Percentiles rank a stretch among this genome's conserved stretches.
Conservation (phyloP, 2,888 invertebrate genomes). For the Caenorhabditis uteleia region DNA sequence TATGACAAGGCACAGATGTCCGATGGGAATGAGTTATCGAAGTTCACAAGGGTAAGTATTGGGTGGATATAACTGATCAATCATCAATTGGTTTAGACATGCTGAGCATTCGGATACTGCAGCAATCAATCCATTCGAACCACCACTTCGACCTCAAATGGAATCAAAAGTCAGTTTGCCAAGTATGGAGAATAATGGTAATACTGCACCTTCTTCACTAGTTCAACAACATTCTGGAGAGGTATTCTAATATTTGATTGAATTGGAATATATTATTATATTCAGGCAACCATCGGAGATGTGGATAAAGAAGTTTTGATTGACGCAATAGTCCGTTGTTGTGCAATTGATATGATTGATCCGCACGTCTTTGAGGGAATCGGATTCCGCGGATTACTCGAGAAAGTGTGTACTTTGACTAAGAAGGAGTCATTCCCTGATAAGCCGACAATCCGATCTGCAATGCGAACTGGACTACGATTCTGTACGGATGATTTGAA, state of each 20-base stretch:
- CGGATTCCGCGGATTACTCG: slow-evolving; percentile 36
- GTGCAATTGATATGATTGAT: slow-evolving; percentile 50
- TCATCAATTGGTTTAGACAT: neutral
- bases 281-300: slow-evolving; percentile 43
- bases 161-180: slow-evolving; percentile 3
- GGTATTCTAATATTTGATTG: no score
- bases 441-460: slow-evolving; percentile 30
- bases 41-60: slow-evolving; percentile 31
- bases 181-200: slow-evolving; percentile 6
- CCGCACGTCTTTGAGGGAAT: slow-evolving; percentile 44
- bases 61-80: neutral
- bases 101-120: no score
- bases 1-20: slow-evolving; percentile 67
- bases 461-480: slow-evolving; percentile 39
- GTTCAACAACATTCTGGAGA: slow-evolving; percentile 37
- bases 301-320: slow-evolving; percentile 48
- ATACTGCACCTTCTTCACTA: neutral
- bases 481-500: slow-evolving; percentile 47
- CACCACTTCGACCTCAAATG: slow-evolving; percentile 6
- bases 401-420: slow-evolving; percentile 31
- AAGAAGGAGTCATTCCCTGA: slow-evolving; percentile 43
- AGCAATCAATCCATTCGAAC: no score
- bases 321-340: slow-evolving; percentile 46
- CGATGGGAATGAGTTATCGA: slow-evolving; percentile 58
- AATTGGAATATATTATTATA: no score